These are phyloP conservation scores for Elmis aenea DNA, from an alignment of 2,888 invertebrate genomes.

Conservation along the genomic window DNA sequence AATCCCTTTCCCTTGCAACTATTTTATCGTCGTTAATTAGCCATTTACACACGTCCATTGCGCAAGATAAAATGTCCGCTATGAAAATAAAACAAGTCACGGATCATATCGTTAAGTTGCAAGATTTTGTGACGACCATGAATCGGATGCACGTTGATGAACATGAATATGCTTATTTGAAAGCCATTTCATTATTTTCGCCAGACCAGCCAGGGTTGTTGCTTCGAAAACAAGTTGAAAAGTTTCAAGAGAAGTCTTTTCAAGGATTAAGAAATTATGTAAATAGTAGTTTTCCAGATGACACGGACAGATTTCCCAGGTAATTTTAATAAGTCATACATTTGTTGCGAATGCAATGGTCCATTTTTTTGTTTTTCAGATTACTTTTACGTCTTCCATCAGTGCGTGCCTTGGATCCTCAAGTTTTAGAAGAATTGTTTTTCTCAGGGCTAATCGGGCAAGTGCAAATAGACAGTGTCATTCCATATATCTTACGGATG, in stretches of 20 bases:
- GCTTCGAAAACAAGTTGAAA: constrained; percentile 51
- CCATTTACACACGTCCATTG: constrained; percentile 71
- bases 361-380: constrained; percentile 36
- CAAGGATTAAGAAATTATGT: constrained; percentile 53
- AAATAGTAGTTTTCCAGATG: constrained; percentile 45
- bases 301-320: constrained; percentile 54
- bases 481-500: constrained; percentile 81
- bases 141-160: constrained; percentile 72
- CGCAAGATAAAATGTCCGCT: constrained; percentile 72
- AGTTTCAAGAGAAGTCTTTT: constrained; percentile 58
- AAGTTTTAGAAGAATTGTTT: constrained; percentile 84
- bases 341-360: constrained; percentile 1
- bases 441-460: constrained; percentile 88
- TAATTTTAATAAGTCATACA: constrained; percentile 17
- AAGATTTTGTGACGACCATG: constrained; percentile 67
- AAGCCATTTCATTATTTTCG: constrained; percentile 67
- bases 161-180: constrained; percentile 82
- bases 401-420: constrained; percentile 65
- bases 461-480: constrained; percentile 91
- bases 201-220: constrained; percentile 51
- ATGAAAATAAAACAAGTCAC: constrained; percentile 67
- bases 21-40: constrained; percentile 78
- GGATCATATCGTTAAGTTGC: constrained; percentile 74
- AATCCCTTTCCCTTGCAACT: constrained; percentile 69
- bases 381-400: constrained; percentile 67